A percentile compares a stretch with the other conserved stretches of the same genome.
These are phyloP conservation scores for Dunckerocampus dactyliophorus DNA, from an alignment of 2,113 vertebrate species.

Conservation along the genomic window DNA sequence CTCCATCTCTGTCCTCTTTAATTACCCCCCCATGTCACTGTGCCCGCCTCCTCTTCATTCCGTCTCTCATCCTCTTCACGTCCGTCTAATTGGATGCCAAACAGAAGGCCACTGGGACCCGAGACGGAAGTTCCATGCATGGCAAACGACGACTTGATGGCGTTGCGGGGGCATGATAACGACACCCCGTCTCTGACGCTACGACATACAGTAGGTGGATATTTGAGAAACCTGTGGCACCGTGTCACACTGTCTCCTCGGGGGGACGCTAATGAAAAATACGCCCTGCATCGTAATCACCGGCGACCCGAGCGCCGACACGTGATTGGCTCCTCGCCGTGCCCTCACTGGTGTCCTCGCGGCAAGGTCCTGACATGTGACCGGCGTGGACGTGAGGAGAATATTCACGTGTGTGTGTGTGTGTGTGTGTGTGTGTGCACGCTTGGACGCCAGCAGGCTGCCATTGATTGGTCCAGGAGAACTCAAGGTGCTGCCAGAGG, in stretches of 20 bases:
- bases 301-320: conserved; percentile 41
- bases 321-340: conserved; percentile 53
- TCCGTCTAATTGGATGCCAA: conserved; percentile 50
- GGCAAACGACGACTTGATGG: no score
- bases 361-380: conserved; percentile 54
- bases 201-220: no score
- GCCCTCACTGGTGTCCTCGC: no score
- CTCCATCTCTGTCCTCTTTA: conserved; percentile 47
- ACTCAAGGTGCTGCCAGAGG: background rate
- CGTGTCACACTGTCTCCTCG: conserved; percentile 42
- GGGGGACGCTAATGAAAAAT: conserved; percentile 50
- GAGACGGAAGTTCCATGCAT: no score
- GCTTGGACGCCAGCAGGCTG: background rate
- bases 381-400: conserved; percentile 47
- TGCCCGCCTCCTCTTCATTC: conserved; percentile 14
- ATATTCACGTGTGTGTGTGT: conserved; percentile 52
- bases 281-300: conserved; percentile 61
- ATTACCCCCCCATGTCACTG: conserved; percentile 38
- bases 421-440: background rate
- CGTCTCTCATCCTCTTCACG: conserved; percentile 37
- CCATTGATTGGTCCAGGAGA: background rate
- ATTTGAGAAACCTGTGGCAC: conserved; percentile 32
- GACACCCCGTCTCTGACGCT: no score
- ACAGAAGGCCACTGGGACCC: conserved; percentile 18
- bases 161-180: no score